Evolutionary conservation across 2,113 vertebrate genomes (phyloP).

Genomic region (Heterocephalus glaber): DNA sequence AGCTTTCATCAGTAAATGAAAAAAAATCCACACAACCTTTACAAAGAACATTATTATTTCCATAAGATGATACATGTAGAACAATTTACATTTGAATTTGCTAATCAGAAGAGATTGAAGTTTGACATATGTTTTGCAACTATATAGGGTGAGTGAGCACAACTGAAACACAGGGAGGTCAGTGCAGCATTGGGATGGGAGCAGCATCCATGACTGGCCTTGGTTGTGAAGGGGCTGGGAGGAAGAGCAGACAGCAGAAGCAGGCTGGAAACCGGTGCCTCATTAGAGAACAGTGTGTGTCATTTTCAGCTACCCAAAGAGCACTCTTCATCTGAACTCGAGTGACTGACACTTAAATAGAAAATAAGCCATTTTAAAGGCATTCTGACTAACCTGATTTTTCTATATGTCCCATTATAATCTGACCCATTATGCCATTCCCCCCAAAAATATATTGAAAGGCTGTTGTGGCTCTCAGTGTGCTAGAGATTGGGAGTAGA

Average conservation of each 20-base stretch:
- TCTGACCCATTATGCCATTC: not conserved
- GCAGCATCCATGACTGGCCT: not conserved
- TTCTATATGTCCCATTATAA: not conserved
- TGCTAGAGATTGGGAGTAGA: not conserved
- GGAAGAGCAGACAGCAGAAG: not conserved
- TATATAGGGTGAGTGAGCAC: not conserved
- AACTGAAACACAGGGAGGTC: not conserved
- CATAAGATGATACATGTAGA: not conserved
- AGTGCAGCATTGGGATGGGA: not conserved
- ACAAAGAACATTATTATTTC: not conserved
- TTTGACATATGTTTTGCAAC: not conserved
- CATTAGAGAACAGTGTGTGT: not conserved
- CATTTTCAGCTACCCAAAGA: not conserved
- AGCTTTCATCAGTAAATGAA: not conserved
- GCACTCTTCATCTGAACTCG: not conserved
- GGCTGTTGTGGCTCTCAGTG: not conserved
- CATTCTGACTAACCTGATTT: not conserved
- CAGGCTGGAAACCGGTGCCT: not conserved
- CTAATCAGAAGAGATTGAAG: not conserved
- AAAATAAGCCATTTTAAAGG: not conserved
- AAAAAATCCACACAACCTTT: not conserved
- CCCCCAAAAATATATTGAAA: not conserved
- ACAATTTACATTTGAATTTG: conserved; percentile 21
- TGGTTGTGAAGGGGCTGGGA: not conserved
- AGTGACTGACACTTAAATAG: not conserved